Evolutionary conservation across 2,888 invertebrate species (phyloP).

Genomic region (Didymodactylos carnosus): DNA sequence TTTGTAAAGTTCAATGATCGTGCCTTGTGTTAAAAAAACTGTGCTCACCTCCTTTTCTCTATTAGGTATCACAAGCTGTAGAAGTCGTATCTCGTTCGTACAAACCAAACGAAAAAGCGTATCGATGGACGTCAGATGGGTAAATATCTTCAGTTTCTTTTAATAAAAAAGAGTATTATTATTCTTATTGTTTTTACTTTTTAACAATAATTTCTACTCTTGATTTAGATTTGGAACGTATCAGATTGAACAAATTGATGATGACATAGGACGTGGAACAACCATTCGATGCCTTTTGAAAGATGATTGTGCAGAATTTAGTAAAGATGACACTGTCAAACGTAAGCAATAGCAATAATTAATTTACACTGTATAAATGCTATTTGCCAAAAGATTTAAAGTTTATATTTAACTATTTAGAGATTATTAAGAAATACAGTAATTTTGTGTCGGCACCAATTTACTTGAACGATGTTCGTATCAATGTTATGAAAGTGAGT

Average conservation of each 20-base stretch:
- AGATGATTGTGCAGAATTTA: slow-evolving; percentile 64
- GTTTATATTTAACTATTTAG: slow-evolving; percentile 36
- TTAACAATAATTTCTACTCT: neutral
- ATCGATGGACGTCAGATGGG: slow-evolving; percentile 79
- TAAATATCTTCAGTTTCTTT: slow-evolving; percentile 29
- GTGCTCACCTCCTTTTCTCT: too few relatives aligned
- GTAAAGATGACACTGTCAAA: slow-evolving; percentile 63
- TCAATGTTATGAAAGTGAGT: slow-evolving; percentile 57
- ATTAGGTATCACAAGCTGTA: slow-evolving; percentile 46
- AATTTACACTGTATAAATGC: neutral
- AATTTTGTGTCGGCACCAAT: slow-evolving; percentile 89
- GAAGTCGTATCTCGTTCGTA: slow-evolving; percentile 64
- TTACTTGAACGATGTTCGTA: slow-evolving; percentile 63
- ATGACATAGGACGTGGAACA: slow-evolving; percentile 65
- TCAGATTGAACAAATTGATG: slow-evolving; percentile 58
- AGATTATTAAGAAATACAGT: slow-evolving; percentile 78
- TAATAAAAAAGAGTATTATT: neutral
- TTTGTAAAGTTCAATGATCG: too few relatives aligned
- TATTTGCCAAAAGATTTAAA: neutral
- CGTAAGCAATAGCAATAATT: slow-evolving; percentile 34
- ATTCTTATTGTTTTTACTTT: neutral
- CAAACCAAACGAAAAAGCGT: slow-evolving; percentile 45
- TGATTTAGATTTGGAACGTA: slow-evolving; percentile 66
- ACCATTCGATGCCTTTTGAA: slow-evolving; percentile 77
- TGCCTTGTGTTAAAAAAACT: too few relatives aligned